A percentile compares a stretch with the other conserved stretches of the same genome.
Evolutionary conservation across 2,113 vertebrate species (phyloP).

Genomic region (Apteryx owenii): DNA sequence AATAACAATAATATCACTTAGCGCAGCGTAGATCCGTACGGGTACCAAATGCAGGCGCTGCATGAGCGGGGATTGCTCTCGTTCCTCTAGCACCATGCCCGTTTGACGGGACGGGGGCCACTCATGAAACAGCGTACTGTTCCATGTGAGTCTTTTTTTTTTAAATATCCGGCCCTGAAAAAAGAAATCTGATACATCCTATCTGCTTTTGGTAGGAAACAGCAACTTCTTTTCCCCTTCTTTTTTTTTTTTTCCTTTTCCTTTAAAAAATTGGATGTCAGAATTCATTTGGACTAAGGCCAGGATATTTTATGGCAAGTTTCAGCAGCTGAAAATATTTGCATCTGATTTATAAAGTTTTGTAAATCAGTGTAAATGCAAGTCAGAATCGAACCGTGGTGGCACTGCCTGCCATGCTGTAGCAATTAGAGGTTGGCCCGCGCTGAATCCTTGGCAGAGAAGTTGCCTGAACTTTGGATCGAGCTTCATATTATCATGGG

Average conservation of each 20-base stretch:
- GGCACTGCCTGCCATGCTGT: constrained; percentile 49
- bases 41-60: neutral
- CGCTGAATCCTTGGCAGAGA: neutral
- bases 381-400: neutral
- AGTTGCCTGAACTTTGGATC: neutral
- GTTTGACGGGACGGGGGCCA: neutral
- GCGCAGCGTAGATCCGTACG: neutral
- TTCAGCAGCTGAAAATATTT: constrained; percentile 66
- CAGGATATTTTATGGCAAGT: constrained; percentile 50
- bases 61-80: neutral
- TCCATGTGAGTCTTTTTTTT: neutral
- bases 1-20: constrained; percentile 49
- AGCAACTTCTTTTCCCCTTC: neutral
- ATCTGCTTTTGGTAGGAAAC: constrained; percentile 40
- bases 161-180: neutral
- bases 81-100: neutral
- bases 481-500: neutral
- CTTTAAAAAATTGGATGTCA: constrained; percentile 55
- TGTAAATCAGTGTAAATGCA: neutral
- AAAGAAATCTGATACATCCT: constrained; percentile 31
- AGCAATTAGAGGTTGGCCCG: constrained; percentile 36
- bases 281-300: constrained; percentile 52
- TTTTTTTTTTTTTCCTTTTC: neutral
- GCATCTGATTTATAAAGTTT: constrained; percentile 68
- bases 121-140: neutral